Percentiles rank a stretch among this genome's conserved stretches.
Evolutionary conservation across 2,888 invertebrate species (phyloP).

Genomic region (Cordylochernes scorpioides): DNA sequence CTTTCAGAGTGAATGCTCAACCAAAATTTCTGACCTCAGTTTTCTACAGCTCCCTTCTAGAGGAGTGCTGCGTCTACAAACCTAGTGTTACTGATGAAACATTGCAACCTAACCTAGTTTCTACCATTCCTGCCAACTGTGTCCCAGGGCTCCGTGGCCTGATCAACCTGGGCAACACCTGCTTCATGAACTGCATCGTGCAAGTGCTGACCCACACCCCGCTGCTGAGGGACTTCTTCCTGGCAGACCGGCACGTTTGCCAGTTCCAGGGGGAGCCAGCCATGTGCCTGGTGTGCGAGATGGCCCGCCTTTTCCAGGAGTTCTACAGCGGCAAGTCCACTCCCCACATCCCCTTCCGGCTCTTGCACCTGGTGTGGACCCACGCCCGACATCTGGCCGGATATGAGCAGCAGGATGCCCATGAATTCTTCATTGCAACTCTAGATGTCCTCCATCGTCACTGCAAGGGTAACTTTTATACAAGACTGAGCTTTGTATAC

Average conservation of each 20-base stretch:
- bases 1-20: too few relatives aligned
- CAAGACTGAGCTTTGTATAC: too few relatives aligned
- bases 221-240: conserved; percentile 70
- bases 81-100: too few relatives aligned
- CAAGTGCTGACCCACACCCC: conserved; percentile 87
- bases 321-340: conserved; percentile 73
- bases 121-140: too few relatives aligned
- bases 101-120: too few relatives aligned
- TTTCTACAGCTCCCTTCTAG: too few relatives aligned
- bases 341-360: conserved; percentile 59
- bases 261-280: conserved; percentile 33
- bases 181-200: conserved; percentile 95
- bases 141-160: conserved; percentile 53
- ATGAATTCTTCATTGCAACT: conserved; percentile 91
- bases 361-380: conserved; percentile 86
- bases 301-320: conserved; percentile 82
- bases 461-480: conserved; percentile 20
- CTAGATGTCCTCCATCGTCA: conserved; percentile 72
- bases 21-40: too few relatives aligned
- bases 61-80: too few relatives aligned
- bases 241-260: conserved; percentile 75
- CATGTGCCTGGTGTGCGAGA: conserved; percentile 77
- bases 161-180: conserved; percentile 84
- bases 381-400: conserved; percentile 78
- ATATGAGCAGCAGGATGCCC: conserved; percentile 92